phyloP scores from a whole-genome alignment of 2,888 invertebrate species.

The Frankliniella fusca region DNA sequence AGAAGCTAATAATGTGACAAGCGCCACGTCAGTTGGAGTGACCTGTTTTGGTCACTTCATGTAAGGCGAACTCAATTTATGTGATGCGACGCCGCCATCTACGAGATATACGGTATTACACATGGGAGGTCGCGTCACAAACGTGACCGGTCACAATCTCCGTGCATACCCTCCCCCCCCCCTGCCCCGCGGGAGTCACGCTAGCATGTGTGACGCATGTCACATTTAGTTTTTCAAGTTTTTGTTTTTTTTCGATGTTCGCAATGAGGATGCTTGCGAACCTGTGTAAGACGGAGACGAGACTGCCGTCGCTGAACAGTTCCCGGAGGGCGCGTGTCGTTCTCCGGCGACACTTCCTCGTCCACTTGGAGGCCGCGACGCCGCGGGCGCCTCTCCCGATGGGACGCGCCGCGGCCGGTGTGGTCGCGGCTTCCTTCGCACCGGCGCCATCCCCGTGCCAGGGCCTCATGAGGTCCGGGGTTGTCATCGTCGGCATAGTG shows the following conservation, averaged over 20 bases:
- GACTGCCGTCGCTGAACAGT: background rate
- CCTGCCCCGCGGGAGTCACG: background rate
- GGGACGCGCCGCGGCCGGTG: background rate
- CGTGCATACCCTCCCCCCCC: background rate
- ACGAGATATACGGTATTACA: too few relatives aligned
- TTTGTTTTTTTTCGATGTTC: background rate
- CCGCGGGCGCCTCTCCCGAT: background rate
- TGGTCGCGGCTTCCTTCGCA: background rate
- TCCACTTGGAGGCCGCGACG: background rate
- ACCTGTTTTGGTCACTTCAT: too few relatives aligned
- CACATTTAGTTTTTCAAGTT: background rate
- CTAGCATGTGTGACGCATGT: too few relatives aligned
- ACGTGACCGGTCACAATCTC: background rate
- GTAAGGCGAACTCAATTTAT: too few relatives aligned
- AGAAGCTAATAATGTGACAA: too few relatives aligned
- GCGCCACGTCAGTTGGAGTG: too few relatives aligned
- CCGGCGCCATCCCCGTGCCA: background rate
- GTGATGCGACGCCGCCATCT: too few relatives aligned
- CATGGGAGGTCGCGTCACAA: background rate
- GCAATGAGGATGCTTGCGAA: background rate
- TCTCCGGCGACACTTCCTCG: background rate
- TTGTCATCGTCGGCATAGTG: background rate
- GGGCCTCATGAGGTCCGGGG: background rate
- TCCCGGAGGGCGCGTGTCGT: background rate
- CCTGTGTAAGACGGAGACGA: background rate